Percentiles rank a stretch among this genome's conserved stretches.
These are phyloP conservation scores for Leuctra nigra DNA, from an alignment of 2,888 invertebrate genomes.

Conservation along the genomic window DNA sequence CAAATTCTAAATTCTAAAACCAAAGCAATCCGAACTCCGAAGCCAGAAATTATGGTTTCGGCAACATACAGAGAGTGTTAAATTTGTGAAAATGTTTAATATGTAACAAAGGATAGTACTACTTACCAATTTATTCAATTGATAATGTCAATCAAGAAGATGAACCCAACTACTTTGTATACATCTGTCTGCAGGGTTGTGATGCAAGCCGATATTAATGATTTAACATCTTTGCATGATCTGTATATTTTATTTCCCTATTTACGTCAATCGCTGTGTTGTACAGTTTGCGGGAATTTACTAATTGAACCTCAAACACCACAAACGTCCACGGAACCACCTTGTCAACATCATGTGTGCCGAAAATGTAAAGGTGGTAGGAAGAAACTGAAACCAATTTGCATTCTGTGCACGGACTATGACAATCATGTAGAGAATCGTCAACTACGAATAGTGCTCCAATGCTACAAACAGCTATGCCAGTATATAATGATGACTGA, in stretches of 20 bases:
- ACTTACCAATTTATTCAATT: neutral
- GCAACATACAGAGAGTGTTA: too few relatives aligned
- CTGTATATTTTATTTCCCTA: conserved; percentile 76
- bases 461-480: conserved; percentile 86
- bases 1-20: too few relatives aligned
- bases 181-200: conserved; percentile 75
- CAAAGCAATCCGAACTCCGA: too few relatives aligned
- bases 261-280: conserved; percentile 78
- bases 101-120: too few relatives aligned
- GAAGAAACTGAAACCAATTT: conserved; percentile 77
- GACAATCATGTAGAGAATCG: conserved; percentile 75
- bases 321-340: conserved; percentile 67
- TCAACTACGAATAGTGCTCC: conserved; percentile 69
- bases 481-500: conserved; percentile 69
- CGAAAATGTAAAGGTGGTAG: conserved; percentile 75
- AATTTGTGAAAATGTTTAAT: too few relatives aligned
- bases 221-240: conserved; percentile 66
- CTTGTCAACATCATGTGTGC: conserved; percentile 87
- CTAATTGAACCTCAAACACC: conserved; percentile 77
- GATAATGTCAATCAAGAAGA: conserved; percentile 34
- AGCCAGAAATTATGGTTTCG: too few relatives aligned
- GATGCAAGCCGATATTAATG: conserved; percentile 63
- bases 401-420: conserved; percentile 80
- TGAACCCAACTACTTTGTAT: conserved; percentile 78
- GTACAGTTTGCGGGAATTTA: conserved; percentile 82